A percentile compares a stretch with the other conserved stretches of the same genome.
phyloP scores from a whole-genome alignment of 1,140 invertebrate genomes.

The Leptopilina clavipes region DNA sequence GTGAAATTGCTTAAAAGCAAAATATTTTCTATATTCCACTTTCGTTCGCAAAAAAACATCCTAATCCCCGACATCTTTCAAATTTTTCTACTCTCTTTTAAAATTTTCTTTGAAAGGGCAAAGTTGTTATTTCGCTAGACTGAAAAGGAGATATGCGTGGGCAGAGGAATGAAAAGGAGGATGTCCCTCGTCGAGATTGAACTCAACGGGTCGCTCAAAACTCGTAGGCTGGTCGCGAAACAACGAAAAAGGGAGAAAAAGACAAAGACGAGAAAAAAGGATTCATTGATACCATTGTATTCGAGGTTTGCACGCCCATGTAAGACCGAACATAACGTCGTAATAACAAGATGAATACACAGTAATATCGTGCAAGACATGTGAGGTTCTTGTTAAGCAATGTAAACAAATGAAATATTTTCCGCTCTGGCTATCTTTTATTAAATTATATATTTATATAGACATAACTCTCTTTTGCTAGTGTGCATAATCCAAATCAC shows the following conservation, averaged over 20 bases:
- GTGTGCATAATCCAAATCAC: too few species aligned
- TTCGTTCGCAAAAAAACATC: neutral
- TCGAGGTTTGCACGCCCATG: slow-evolving; percentile 51
- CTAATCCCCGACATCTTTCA: neutral
- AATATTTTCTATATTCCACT: neutral
- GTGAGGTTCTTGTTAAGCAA: slow-evolving; percentile 13
- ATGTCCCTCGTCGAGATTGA: slow-evolving; percentile 50
- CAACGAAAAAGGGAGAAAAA: slow-evolving; percentile 38
- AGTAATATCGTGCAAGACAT: slow-evolving; percentile 53
- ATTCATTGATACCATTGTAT: slow-evolving; percentile 50
- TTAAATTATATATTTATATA: neutral
- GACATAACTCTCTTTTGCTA: neutral
- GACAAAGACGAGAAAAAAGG: slow-evolving; percentile 43
- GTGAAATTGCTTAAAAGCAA: neutral
- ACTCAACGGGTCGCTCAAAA: slow-evolving; percentile 46
- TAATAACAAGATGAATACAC: slow-evolving; percentile 58
- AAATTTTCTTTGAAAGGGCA: neutral
- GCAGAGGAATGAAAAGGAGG: slow-evolving; percentile 52
- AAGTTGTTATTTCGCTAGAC: slow-evolving; percentile 40
- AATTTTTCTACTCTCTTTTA: neutral
- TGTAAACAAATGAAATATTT: slow-evolving; percentile 48
- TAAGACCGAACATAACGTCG: slow-evolving; percentile 58
- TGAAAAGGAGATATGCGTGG: slow-evolving; percentile 37
- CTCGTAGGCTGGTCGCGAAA: slow-evolving; percentile 47
- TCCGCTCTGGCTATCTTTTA: neutral